These are phyloP conservation scores for Cichladusa arquata DNA, from an alignment of 2,113 vertebrate species.

Conservation along the genomic window DNA sequence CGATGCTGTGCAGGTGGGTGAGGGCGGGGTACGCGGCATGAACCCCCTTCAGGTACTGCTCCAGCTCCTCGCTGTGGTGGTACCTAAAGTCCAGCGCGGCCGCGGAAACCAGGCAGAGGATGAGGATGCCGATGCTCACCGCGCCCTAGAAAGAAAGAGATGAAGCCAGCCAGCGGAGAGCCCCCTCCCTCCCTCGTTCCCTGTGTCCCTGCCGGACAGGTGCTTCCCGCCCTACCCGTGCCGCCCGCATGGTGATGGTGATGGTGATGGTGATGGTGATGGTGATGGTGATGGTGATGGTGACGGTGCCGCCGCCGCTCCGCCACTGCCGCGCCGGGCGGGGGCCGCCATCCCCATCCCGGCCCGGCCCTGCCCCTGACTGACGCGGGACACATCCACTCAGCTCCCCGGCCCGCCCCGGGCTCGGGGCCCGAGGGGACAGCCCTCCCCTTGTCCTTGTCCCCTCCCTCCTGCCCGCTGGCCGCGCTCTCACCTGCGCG, in stretches of 20 bases:
- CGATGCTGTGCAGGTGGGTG: constrained; percentile 81
- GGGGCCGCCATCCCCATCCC: neutral
- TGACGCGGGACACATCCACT: constrained; percentile 11
- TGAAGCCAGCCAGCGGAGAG: neutral
- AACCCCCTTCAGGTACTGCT: constrained; percentile 71
- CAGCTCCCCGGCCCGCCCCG: neutral
- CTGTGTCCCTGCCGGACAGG: neutral
- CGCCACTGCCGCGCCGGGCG: neutral
- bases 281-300: neutral
- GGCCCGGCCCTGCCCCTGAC: neutral
- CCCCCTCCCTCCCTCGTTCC: no score
- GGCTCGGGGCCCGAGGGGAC: neutral
- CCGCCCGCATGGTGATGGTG: neutral
- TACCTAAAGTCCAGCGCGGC: constrained; percentile 78
- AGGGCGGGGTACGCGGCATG: constrained; percentile 64
- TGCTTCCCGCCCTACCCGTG: neutral
- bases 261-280: no score
- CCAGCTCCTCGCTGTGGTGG: constrained; percentile 73
- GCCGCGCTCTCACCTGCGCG: neutral
- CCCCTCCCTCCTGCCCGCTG: neutral
- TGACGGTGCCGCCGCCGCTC: neutral
- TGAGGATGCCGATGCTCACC: constrained; percentile 39
- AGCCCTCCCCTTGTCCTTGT: neutral
- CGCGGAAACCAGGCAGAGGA: constrained; percentile 43
- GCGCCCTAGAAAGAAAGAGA: constrained; percentile 6